Base-by-base conservation (phyloP, 2,113 vertebrate genomes). In the Ellobius talpinus region DNA sequence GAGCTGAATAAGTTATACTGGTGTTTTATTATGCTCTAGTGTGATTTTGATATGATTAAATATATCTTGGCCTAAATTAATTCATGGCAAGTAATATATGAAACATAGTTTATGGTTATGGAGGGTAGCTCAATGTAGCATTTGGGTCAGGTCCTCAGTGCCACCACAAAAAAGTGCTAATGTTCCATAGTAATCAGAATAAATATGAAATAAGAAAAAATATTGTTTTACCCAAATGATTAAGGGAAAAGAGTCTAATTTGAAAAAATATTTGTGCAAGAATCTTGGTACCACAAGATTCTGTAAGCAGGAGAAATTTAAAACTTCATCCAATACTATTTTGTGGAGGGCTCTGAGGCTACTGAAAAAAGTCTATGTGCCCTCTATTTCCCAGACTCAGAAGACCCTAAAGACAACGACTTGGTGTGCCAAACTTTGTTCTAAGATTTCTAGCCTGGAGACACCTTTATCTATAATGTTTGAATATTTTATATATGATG, bases 21-120 rank as follows among this genome's bases (percentile, higher is more conserved):
- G 7, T 94, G 4, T 42, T 39, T 24, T 79, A n/a, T 79, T 79
- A 26, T 78, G 36, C 55, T 85, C 87, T 92, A 87, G 76, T 66
- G 8, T 39, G 19, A 65, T 85, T 72, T 91, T 95, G 63, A 85
- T 84, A 61, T 66, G n/a, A 45, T 68, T 86, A 87, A 52, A 91
- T 77, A 52, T 77, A 81, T 63, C n/a, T 42, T 90, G 45, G 21
- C 52, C 92, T 24, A 88, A 90, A 82, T 78, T 31, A 65, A 94
- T 36, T 66, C 31, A 78, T 78, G 9, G 17, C 24, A 61, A 95
- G 63, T 81, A 81, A 3, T 68, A 29, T n/a, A n/a, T 61, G n/a
- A 73, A 90, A 82, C 26, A 39, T 68, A 61, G 14, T 31, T 68
- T 77, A 29, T n/a, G 36, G 4, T 19, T 76, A 23, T 63, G 33